Conservation (phyloP, 23 tunicate species). For the Diplosoma virens region DNA sequence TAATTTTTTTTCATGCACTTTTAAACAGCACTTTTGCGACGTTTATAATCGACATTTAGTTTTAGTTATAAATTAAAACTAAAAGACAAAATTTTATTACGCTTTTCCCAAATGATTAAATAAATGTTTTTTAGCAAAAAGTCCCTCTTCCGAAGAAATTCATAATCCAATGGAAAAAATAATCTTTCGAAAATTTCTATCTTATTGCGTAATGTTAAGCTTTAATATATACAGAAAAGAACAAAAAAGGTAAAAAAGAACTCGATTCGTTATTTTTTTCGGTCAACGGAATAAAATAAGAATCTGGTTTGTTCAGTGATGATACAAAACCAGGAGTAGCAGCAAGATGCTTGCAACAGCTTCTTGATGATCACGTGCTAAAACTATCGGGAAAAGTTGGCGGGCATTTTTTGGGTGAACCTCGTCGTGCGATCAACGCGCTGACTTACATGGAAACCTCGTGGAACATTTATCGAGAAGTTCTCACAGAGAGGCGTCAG, state of each 20-base stretch:
- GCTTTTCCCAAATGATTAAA: no score
- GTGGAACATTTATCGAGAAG: constrained; percentile 74
- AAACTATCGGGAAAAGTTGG: constrained; percentile 75
- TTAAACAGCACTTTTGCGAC: no score
- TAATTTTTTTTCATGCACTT: no score
- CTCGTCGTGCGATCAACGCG: constrained; percentile 75
- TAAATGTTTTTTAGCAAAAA: constrained; percentile 51
- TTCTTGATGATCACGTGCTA: constrained; percentile 54
- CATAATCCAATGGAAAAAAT: constrained; percentile 92
- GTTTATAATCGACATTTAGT: no score
- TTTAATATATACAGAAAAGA: constrained; percentile 50
- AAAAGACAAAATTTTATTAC: no score
- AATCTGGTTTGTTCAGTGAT: background rate
- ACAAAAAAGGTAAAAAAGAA: background rate
- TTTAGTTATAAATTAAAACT: no score
- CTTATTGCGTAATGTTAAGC: constrained; percentile 56
- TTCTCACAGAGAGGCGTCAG: constrained; percentile 31
- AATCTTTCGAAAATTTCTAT: constrained; percentile 66
- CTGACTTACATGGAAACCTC: constrained; percentile 83
- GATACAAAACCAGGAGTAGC: background rate
- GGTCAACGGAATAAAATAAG: no score
- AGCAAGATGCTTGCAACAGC: constrained; percentile 52
- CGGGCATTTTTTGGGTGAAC: constrained; percentile 80
- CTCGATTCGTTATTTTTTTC: background rate
- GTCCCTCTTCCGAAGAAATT: constrained; percentile 56